phyloP scores from a whole-genome alignment of 2,113 vertebrate genomes.

The Oryzias melastigma region DNA sequence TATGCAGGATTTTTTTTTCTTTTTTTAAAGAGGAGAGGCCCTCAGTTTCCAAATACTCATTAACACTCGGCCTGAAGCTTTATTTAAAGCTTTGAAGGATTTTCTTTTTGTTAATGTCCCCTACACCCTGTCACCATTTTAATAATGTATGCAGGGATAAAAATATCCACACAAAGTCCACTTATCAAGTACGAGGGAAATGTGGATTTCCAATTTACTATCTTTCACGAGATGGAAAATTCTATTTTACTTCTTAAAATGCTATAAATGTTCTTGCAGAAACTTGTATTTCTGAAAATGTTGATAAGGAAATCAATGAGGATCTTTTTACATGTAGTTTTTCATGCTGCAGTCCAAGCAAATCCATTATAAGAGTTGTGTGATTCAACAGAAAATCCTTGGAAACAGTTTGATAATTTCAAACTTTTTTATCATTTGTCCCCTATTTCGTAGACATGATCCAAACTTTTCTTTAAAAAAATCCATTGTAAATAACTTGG shows the following conservation, averaged over 20 bases:
- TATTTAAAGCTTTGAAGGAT: not conserved
- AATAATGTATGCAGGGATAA: not conserved
- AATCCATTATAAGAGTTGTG: no score
- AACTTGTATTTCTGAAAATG: not conserved
- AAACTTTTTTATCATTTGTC: no score
- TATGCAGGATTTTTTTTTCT: not conserved
- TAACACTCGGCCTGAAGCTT: slow-evolving; percentile 10
- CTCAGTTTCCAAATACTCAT: slow-evolving; percentile 2
- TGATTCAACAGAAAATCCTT: no score
- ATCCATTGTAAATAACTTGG: no score
- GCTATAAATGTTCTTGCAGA: not conserved
- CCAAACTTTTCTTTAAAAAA: no score
- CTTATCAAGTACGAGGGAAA: not conserved
- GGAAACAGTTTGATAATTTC: no score
- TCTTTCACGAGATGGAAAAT: not conserved
- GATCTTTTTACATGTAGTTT: not conserved
- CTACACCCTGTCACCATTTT: not conserved
- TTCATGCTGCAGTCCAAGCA: not conserved
- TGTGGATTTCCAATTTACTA: not conserved
- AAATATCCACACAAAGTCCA: not conserved
- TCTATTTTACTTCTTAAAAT: not conserved
- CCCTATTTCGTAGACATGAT: no score
- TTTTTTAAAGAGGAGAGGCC: not conserved
- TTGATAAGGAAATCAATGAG: no score
- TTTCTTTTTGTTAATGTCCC: not conserved